Evolutionary conservation across 1,140 invertebrate species (phyloP), one percentile per base, ranked within the genome.

Genomic region (Drosophila persimilis): DNA sequence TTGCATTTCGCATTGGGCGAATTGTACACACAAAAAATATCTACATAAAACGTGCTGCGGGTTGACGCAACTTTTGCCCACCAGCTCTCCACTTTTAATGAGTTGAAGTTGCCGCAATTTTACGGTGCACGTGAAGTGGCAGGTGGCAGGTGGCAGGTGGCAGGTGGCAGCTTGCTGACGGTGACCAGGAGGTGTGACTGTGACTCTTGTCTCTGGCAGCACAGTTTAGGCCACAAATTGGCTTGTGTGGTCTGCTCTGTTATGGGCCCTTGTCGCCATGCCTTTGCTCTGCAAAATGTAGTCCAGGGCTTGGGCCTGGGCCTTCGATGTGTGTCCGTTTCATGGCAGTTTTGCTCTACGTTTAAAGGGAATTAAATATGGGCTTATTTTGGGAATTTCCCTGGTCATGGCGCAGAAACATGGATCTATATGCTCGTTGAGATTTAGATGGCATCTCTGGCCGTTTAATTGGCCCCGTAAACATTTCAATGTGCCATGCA

Each of bases 41-140:
- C 45, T 53, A 56, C 63, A 79, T 45, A 46, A 53, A 63, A 73
- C 54, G 54, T 61, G 57, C 59, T 59, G 47, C 55, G 67, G 66
- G 62, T 71, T 45, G 69, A 48, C 70, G 55, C 61, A 79, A 71
- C 65, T 75, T 83, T 73, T 65, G 56, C 50, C 35, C 35, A 39
- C 1, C 61, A 64, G 63, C 56, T 48, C 74, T 81, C 55, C 63
- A 65, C 56, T 83, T 81, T 81, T 81, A 81, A 81, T 81, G 79
- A 81, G 69, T 81, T 83, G 20, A 78, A 74, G 70, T 71, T 77
- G 69, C 58, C 47, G 55, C 69, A 64, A 35, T 56, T 66, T 78
- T 77, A 66, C 65, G 65, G 63, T 35, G 41, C 24, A 69, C 51
- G 63, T 78, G 29, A 71, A 74, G 66, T 46, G 67, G 35, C 50